Evolutionary conservation across 2,888 invertebrate species (phyloP).

Genomic region (Oxytorus armatus): DNA sequence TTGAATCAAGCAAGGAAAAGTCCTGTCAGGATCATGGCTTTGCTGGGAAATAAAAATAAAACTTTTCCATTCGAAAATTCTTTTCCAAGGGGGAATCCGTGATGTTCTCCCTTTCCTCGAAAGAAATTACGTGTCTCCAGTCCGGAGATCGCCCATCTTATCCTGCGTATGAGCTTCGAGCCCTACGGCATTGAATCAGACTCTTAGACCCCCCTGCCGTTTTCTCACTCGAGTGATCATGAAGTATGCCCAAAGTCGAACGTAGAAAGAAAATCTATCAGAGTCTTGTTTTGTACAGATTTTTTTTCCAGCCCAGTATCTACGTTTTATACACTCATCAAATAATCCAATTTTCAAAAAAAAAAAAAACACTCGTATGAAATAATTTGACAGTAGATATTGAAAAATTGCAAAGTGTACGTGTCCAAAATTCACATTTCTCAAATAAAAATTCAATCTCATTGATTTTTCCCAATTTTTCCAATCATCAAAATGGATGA

Average conservation of each 20-base stretch:
- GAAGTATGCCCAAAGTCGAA: not conserved
- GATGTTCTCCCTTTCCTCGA: not conserved
- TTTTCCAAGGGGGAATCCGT: not conserved
- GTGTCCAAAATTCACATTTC: too few relatives aligned
- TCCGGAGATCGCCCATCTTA: not conserved
- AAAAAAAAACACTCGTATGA: too few relatives aligned
- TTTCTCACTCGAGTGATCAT: too few relatives aligned
- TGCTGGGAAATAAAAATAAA: slow-evolving; percentile 37
- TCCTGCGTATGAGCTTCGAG: not conserved
- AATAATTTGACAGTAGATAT: too few relatives aligned
- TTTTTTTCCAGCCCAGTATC: too few relatives aligned
- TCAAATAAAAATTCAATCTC: too few relatives aligned
- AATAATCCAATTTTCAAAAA: too few relatives aligned
- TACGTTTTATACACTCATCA: too few relatives aligned
- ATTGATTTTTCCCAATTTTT: not conserved
- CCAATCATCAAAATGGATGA: not conserved
- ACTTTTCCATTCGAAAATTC: slow-evolving; percentile 27
- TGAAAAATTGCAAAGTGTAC: too few relatives aligned
- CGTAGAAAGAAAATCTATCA: not conserved
- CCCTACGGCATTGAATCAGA: not conserved
- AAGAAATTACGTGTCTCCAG: not conserved
- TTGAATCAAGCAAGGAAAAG: slow-evolving; percentile 57
- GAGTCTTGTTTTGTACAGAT: too few relatives aligned
- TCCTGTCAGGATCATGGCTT: slow-evolving; percentile 39
- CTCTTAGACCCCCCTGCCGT: too few relatives aligned